These are phyloP conservation scores for Forbesichthys papilliferus DNA, from an alignment of 2,113 vertebrate species.

Conservation along the genomic window DNA sequence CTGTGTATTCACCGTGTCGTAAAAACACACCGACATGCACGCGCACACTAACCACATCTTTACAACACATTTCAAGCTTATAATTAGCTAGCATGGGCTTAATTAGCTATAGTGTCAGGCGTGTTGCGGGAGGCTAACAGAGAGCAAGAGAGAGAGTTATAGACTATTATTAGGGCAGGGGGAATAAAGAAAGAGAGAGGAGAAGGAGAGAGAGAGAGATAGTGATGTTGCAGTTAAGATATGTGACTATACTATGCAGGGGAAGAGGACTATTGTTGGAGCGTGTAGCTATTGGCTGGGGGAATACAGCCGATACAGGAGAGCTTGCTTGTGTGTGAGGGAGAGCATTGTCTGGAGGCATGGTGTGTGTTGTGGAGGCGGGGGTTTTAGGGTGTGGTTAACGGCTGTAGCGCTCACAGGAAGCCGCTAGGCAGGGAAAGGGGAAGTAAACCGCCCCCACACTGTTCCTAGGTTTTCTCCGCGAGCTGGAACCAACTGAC, in stretches of 20 bases:
- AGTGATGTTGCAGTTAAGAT: constrained; percentile 22
- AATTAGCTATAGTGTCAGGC: too few relatives aligned
- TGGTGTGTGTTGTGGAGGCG: constrained; percentile 22
- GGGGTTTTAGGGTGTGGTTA: constrained; percentile 68
- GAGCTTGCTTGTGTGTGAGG: constrained; percentile 20
- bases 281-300: constrained; percentile 33
- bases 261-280: constrained; percentile 10
- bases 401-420: constrained; percentile 70
- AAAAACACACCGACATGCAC: too few relatives aligned
- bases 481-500: constrained; percentile 62
- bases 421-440: constrained; percentile 71
- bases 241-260: constrained; percentile 23
- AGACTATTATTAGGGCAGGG: not conserved
- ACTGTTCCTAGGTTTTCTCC: constrained; percentile 60
- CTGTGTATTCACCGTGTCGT: too few relatives aligned
- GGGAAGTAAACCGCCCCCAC: constrained; percentile 76
- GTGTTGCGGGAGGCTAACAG: not conserved
- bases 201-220: not conserved
- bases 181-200: constrained; percentile 1
- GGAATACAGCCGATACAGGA: constrained; percentile 6
- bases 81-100: too few relatives aligned
- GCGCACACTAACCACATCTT: too few relatives aligned
- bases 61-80: too few relatives aligned
- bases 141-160: not conserved
- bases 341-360: constrained; percentile 28